phyloP scores from a whole-genome alignment of 2,888 invertebrate species.

The Pollenia amentaria region DNA sequence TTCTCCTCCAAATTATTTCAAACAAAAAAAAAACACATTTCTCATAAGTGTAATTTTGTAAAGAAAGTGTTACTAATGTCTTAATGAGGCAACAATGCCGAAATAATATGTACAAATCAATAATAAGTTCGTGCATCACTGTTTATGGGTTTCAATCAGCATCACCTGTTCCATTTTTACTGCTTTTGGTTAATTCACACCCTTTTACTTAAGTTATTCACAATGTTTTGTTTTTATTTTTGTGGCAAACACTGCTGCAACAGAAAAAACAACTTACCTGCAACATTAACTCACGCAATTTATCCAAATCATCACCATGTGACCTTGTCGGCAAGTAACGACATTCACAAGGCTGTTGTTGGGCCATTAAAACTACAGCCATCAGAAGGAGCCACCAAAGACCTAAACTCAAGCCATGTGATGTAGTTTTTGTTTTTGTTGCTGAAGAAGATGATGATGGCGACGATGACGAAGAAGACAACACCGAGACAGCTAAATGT shows the following conservation, averaged over 20 bases:
- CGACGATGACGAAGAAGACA: slow-evolving; percentile 5
- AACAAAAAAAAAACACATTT: too few relatives aligned
- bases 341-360: slow-evolving; percentile 81
- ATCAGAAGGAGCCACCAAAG: slow-evolving; percentile 78
- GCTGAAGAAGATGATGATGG: slow-evolving; percentile 27
- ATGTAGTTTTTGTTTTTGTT: slow-evolving; percentile 60
- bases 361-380: slow-evolving; percentile 79
- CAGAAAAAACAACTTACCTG: slow-evolving; percentile 84
- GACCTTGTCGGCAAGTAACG: slow-evolving; percentile 86
- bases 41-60: too few relatives aligned
- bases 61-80: too few relatives aligned
- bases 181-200: slow-evolving; percentile 13
- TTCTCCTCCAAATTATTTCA: too few relatives aligned
- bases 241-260: slow-evolving; percentile 5
- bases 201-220: background rate
- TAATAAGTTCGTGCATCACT: too few relatives aligned
- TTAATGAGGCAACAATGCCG: too few relatives aligned
- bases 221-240: background rate
- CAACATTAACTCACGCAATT: slow-evolving; percentile 86
- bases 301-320: slow-evolving; percentile 86
- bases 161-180: background rate
- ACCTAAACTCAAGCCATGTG: slow-evolving; percentile 72
- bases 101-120: too few relatives aligned
- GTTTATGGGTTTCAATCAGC: background rate
- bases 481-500: background rate